A percentile compares a stretch with the other conserved stretches of the same genome.
phyloP scores from a whole-genome alignment of 1,140 invertebrate species.

The Muscidifurax raptorellus region DNA sequence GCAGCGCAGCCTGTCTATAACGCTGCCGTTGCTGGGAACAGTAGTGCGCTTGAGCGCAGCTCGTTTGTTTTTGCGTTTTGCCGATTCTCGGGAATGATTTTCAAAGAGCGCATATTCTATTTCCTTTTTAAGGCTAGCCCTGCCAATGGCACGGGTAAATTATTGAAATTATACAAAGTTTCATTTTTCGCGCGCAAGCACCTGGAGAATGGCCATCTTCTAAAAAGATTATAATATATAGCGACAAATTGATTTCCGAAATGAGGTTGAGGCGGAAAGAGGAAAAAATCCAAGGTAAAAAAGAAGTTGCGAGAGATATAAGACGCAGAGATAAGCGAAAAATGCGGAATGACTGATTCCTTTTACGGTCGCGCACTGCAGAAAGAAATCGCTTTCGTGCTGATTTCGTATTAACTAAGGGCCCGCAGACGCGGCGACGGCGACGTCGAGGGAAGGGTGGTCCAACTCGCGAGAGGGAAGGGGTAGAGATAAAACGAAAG shows the following conservation, averaged over 20 bases:
- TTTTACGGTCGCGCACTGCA: not conserved
- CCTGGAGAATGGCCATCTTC: too few relatives aligned
- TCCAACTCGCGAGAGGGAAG: not conserved
- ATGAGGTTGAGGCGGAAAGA: not conserved
- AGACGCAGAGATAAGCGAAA: conserved; percentile 25
- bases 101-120: conserved; percentile 36
- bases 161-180: conserved; percentile 30
- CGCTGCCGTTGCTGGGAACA: not conserved
- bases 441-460: not conserved
- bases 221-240: too few relatives aligned
- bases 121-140: conserved; percentile 21
- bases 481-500: conserved; percentile 41
- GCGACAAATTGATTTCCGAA: not conserved
- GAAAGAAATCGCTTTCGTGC: conserved; percentile 37
- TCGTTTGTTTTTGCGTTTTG: conserved; percentile 32
- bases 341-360: conserved; percentile 46
- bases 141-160: conserved; percentile 22
- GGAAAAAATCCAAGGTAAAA: not conserved
- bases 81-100: conserved; percentile 39
- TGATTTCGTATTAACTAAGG: conserved; percentile 44
- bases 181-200: not conserved
- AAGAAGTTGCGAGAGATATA: not conserved
- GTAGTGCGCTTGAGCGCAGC: not conserved
- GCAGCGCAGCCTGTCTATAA: not conserved
- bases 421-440: not conserved